phyloP scores from a whole-genome alignment of 2,888 invertebrate species.

The Reticulitermes lucifugus region DNA sequence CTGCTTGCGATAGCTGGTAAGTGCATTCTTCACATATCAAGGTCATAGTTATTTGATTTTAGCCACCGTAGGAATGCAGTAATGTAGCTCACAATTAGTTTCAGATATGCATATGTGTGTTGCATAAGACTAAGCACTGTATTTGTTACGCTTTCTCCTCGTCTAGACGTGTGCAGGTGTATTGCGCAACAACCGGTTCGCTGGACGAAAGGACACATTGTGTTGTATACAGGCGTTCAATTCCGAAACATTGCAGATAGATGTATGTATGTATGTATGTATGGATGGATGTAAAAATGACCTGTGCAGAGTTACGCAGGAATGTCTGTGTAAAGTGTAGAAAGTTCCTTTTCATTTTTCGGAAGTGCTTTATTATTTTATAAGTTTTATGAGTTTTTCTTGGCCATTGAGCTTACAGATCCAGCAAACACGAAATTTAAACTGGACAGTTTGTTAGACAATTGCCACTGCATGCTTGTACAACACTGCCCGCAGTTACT shows the following conservation, averaged over 20 bases:
- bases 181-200: not conserved
- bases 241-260: too few relatives aligned
- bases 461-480: not conserved
- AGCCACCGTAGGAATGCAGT: not conserved
- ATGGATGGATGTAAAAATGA: too few relatives aligned
- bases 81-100: not conserved
- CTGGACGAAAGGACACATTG: not conserved
- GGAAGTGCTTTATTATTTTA: too few relatives aligned
- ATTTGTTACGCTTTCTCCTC: not conserved
- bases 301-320: too few relatives aligned
- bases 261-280: too few relatives aligned
- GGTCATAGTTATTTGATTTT: not conserved
- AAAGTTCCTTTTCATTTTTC: too few relatives aligned
- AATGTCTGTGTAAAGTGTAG: too few relatives aligned
- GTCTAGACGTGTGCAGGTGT: not conserved
- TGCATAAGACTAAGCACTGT: not conserved
- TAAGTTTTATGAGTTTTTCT: too few relatives aligned
- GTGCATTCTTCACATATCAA: not conserved
- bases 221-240: too few relatives aligned
- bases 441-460: not conserved
- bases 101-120: not conserved
- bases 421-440: not conserved
- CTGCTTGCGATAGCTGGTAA: slow-evolving; percentile 20
- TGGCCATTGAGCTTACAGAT: not conserved
- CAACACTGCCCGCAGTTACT: not conserved